Conservation (phyloP, 2,888 invertebrate genomes). For the Cheilosia variabilis region DNA sequence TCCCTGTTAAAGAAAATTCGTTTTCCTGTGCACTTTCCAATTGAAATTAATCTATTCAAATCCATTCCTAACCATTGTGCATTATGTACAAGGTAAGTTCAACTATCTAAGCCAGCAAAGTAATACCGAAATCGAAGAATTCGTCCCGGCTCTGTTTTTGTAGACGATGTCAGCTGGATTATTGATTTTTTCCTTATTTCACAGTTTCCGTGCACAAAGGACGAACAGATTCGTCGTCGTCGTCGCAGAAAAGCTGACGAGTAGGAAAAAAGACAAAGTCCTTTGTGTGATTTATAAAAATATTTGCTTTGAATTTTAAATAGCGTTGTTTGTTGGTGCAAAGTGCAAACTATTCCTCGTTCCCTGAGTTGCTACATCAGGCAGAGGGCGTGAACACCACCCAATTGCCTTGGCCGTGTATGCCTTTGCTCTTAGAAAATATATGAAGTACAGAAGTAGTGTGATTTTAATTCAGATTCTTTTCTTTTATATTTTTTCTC, state of each 20-base stretch:
- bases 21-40: slow-evolving; percentile 34
- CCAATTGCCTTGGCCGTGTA: slow-evolving; percentile 71
- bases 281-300: slow-evolving; percentile 57
- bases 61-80: slow-evolving; percentile 11
- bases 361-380: slow-evolving; percentile 30
- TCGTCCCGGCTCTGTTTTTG: slow-evolving; percentile 70
- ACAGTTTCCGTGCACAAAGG: slow-evolving; percentile 58
- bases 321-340: slow-evolving; percentile 23
- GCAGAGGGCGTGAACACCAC: slow-evolving; percentile 72
- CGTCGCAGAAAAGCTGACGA: slow-evolving; percentile 20
- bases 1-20: slow-evolving; percentile 27
- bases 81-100: slow-evolving; percentile 57
- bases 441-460: slow-evolving; percentile 51
- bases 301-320: slow-evolving; percentile 62
- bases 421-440: slow-evolving; percentile 45
- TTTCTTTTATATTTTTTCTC: slow-evolving; percentile 30
- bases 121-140: neutral
- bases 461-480: slow-evolving; percentile 58
- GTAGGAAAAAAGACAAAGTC: slow-evolving; percentile 23
- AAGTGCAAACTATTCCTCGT: slow-evolving; percentile 13
- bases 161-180: slow-evolving; percentile 61
- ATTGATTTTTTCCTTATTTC: slow-evolving; percentile 65
- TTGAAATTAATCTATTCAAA: neutral
- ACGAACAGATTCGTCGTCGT: slow-evolving; percentile 44
- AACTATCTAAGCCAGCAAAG: neutral